Evolutionary conservation across 2,113 vertebrate genomes (phyloP).

Genomic region (Fulmarus glacialis): DNA sequence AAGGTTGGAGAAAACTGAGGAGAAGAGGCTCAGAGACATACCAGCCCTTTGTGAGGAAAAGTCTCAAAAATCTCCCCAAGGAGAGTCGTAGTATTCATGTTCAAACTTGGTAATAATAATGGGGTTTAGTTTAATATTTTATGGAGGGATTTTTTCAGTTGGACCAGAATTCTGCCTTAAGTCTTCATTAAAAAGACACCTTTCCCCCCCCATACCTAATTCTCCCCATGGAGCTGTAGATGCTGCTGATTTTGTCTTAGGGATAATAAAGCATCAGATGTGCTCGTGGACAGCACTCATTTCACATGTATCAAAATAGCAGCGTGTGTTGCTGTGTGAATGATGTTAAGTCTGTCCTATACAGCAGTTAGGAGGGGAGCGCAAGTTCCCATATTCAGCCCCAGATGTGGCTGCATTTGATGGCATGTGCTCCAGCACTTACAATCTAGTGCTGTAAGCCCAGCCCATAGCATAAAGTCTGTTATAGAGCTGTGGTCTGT

Average conservation of each 20-base stretch:
- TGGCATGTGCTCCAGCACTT: not conserved
- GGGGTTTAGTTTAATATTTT: not conserved
- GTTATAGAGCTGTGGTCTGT: not conserved
- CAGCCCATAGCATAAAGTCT: fast-evolving
- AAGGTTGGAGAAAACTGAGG: not conserved
- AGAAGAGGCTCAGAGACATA: not conserved
- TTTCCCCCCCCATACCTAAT: not conserved
- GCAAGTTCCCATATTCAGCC: not conserved
- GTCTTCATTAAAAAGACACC: not conserved
- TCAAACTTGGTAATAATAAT: not conserved
- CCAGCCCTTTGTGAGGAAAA: not conserved
- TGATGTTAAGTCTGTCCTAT: not conserved
- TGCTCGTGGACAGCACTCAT: not conserved
- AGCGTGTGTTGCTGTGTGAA: not conserved
- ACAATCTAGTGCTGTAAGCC: fast-evolving
- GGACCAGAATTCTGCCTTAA: not conserved
- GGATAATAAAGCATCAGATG: not conserved
- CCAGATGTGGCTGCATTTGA: not conserved
- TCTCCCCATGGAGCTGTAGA: not conserved
- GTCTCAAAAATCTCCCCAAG: not conserved
- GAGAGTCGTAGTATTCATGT: not conserved
- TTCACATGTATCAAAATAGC: not conserved
- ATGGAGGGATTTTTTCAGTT: not conserved
- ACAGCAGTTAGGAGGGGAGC: not conserved
- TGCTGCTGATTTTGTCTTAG: not conserved